These are phyloP conservation scores for Drosophila tsacasi DNA, from an alignment of 1,140 invertebrate species.

Conservation along the genomic window DNA sequence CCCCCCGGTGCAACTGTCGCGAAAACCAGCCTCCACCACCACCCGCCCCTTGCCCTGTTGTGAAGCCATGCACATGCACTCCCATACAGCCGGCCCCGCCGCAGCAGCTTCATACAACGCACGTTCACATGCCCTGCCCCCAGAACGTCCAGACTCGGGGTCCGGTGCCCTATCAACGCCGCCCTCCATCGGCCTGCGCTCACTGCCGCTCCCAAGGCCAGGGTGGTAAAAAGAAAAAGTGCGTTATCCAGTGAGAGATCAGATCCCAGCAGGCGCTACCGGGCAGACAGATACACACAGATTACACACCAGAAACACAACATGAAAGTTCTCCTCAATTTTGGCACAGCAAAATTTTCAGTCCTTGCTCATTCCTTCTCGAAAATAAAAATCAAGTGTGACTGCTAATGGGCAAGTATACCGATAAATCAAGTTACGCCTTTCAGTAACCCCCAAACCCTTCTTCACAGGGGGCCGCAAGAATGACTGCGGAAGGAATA, in stretches of 20 bases:
- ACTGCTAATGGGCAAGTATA: conserved; percentile 54
- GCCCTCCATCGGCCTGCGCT: not conserved
- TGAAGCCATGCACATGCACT: conserved; percentile 14
- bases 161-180: conserved; percentile 1
- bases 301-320: not conserved
- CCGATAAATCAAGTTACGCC: no score
- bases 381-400: conserved; percentile 22
- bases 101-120: conserved; percentile 15
- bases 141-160: not conserved
- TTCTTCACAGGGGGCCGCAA: conserved; percentile 12
- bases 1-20: conserved; percentile 45
- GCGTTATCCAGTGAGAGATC: conserved; percentile 42
- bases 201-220: conserved; percentile 25
- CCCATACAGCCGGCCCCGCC: not conserved
- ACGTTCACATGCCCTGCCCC: conserved; percentile 38
- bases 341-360: conserved; percentile 26
- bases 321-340: conserved; percentile 10
- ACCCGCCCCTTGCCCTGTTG: no score
- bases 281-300: conserved; percentile 7
- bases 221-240: conserved; percentile 35
- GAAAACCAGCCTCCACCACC: not conserved
- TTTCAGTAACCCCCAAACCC: not conserved
- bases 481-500: not conserved
- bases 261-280: conserved; percentile 30
- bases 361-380: not conserved